Evolutionary conservation across 2,888 invertebrate genomes (phyloP).

Genomic region (Cephus spinipes): DNA sequence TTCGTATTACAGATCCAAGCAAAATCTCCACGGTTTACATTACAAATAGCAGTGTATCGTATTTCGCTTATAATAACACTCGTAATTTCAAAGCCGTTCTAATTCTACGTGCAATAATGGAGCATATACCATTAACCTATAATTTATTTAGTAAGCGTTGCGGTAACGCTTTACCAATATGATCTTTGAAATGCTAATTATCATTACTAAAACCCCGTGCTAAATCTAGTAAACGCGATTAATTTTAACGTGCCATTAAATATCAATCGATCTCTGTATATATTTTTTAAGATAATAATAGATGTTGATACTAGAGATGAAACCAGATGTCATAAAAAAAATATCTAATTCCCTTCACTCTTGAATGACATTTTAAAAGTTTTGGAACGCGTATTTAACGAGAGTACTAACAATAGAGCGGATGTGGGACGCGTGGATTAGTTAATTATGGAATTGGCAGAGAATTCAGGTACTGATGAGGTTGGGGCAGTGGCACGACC

Average conservation of each 20-base stretch:
- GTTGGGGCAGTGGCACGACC: constrained; percentile 14
- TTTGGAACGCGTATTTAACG: background rate
- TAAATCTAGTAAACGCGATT: background rate
- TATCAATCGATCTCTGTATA: background rate
- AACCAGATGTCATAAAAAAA: background rate
- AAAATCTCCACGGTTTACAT: background rate
- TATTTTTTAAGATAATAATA: background rate
- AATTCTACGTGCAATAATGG: background rate
- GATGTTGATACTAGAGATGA: background rate
- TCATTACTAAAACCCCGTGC: background rate
- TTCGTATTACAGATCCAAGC: background rate
- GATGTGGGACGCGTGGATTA: constrained; percentile 17
- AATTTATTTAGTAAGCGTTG: background rate
- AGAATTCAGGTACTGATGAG: constrained; percentile 9
- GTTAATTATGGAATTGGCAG: constrained; percentile 28
- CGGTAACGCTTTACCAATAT: background rate
- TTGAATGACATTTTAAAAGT: background rate
- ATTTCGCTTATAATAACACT: background rate
- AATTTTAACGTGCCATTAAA: background rate
- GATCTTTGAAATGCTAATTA: background rate
- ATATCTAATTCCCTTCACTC: background rate
- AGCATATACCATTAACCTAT: background rate
- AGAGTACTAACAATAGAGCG: constrained; percentile 20
- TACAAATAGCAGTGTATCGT: background rate
- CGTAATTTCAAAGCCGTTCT: background rate